These are phyloP conservation scores for Fissipunctia ypsillon DNA, from an alignment of 2,888 invertebrate genomes.

Conservation along the genomic window DNA sequence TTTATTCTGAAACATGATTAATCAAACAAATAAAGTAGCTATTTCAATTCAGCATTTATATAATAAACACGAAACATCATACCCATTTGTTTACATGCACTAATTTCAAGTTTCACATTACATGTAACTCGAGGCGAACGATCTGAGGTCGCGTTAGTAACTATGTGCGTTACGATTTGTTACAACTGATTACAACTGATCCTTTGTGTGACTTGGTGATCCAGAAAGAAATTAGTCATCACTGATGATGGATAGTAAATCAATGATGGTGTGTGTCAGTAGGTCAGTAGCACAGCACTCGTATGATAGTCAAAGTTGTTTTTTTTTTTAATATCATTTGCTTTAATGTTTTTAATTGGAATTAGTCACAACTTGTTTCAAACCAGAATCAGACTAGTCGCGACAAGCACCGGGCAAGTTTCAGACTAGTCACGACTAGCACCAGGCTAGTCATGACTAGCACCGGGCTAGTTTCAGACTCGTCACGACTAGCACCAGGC, in stretches of 20 bases:
- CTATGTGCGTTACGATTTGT: slow-evolving; percentile 15
- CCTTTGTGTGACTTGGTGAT: slow-evolving; percentile 58
- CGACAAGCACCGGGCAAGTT: background rate
- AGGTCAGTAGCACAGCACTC: slow-evolving; percentile 32
- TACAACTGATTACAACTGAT: slow-evolving; percentile 43
- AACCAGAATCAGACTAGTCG: background rate
- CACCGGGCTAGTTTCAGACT: background rate
- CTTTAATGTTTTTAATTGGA: background rate
- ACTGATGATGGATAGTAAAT: slow-evolving; percentile 17
- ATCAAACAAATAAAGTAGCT: background rate
- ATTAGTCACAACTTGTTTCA: background rate
- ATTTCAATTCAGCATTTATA: background rate
- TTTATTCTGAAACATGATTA: background rate
- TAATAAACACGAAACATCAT: slow-evolving; percentile 1
- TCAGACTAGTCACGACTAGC: background rate
- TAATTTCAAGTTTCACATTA: slow-evolving; percentile 56
- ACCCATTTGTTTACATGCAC: slow-evolving; percentile 49
- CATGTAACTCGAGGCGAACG: slow-evolving; percentile 50
- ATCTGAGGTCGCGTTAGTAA: slow-evolving; percentile 45
- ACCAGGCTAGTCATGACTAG: background rate
- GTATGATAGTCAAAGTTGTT: background rate
- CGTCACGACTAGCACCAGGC: background rate
- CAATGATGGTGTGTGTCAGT: slow-evolving; percentile 23
- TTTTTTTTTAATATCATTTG: background rate
- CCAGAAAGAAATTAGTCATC: slow-evolving; percentile 41